Evolutionary conservation across 2,113 vertebrate species (phyloP).

Genomic region (Equus przewalskii): DNA sequence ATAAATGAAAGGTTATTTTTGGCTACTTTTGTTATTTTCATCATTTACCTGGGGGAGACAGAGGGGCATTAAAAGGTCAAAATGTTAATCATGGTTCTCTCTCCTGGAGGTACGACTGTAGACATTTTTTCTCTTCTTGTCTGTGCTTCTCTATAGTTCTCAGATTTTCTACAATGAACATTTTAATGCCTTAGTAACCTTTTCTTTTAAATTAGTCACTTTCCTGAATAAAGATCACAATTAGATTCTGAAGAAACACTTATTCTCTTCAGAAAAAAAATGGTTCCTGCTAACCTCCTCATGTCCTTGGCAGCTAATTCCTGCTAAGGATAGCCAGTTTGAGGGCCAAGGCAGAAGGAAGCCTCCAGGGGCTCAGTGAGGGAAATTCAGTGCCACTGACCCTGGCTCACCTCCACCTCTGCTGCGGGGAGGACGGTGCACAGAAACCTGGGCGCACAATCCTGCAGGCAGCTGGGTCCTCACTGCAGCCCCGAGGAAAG

Average conservation of each 20-base stretch:
- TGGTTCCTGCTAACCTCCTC: not conserved
- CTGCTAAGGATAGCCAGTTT: not conserved
- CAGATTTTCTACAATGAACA: slow-evolving; percentile 1
- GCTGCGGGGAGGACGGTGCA: fast-evolving
- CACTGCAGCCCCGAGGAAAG: not conserved
- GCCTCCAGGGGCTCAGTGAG: not conserved
- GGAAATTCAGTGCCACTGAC: not conserved
- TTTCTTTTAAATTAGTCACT: not conserved
- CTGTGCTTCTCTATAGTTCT: not conserved
- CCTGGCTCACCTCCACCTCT: not conserved
- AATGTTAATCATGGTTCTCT: not conserved
- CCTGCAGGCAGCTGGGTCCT: not conserved
- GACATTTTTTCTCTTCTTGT: not conserved
- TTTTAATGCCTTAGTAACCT: not conserved
- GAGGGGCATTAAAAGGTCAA: not conserved
- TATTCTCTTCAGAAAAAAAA: not conserved
- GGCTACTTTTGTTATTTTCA: not conserved
- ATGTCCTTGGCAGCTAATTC: not conserved
- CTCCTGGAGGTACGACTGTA: not conserved
- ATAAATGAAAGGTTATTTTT: not conserved
- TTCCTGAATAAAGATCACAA: not conserved
- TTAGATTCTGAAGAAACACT: slow-evolving; percentile 35
- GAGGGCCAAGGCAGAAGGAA: not conserved
- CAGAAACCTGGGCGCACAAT: not conserved
- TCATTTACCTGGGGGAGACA: not conserved